Base-by-base conservation (phyloP, 2,797 vertebrate species). In the Lepilemur ruficaudatus region DNA sequence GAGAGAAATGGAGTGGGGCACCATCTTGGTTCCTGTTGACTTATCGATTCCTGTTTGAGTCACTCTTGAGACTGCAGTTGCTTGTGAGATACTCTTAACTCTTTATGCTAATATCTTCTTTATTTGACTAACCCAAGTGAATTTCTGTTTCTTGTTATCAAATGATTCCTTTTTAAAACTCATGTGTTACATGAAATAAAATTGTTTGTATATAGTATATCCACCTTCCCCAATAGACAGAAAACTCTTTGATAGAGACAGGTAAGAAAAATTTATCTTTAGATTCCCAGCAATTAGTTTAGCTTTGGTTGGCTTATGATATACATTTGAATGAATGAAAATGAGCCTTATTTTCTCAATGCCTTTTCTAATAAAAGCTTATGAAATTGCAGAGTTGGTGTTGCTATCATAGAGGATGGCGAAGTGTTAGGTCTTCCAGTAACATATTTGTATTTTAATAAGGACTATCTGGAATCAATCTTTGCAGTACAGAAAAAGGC, bases 391-490 rank as follows among this genome's bases (percentile, higher is more conserved):
- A 90, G 78, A 85, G 23, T 88, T 90, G 46, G 32, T 89, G 18
- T 95, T 96, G 25, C 72, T 92, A n/a, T 96, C 75, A 90, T 52
- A 96, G 57, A 55, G 4, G 50, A 67, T 57, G 59, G 50, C 50
- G 79, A 88, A 86, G 13, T 81, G 32, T 79, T 78, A 59, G 55
- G 17, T 88, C 18, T 97, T 94, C 20, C 23, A 76, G 57, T 87
- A 87, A 94, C 43, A 80, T 90, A 80, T 75, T 88, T 89, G 30
- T 93, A 83, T 95, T 95, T 94, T 95, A 94, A 92, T 86, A 93
- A 86, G 22, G 41, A 32, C 15, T 89, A 94, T 81, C 80, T 81
- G 75, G 43, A 97, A 92, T 89, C 70, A 91, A 25, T 87, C 41
- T 97, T 93, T 89, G 80, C 95, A 32, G 23, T 91, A 57, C 11